Base-by-base conservation (phyloP, 1,140 invertebrate genomes). In the Chrysomallon squamiferum region DNA sequence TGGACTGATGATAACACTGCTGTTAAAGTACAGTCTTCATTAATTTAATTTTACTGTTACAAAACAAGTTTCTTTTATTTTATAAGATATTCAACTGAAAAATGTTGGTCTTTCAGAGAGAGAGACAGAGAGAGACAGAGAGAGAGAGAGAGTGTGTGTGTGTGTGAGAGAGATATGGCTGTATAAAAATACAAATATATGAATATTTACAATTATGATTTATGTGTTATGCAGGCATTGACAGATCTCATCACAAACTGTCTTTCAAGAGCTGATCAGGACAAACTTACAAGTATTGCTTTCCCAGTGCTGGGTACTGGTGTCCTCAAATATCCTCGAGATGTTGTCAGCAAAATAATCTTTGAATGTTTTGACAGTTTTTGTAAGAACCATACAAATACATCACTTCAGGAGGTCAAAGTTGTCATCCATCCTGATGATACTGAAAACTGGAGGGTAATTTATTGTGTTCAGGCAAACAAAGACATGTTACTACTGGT, bases 301-400 rank as follows among this genome's bases (percentile, higher is more conserved):
- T 66, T 77, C 20, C 76, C 76, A 29, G 66, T 71, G 18, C 66
- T 77, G 35, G 73, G 71, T 30, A 74, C 76, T 66, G 76, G 76
- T 25, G 72, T 59, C 15, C 52, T 72, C 11, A 59, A 50, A 13
- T 72, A 72, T 38, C 69, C 66, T 11, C 56, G 65, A 63, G 35
- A 68, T 9, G 43, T 65, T 38, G 69, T 76, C 13, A 61, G 66
- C 2, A 50, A 50, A 3, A 41, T 64, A 18, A 71, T 76, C 56
- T 68, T 76, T 41, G 38, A 62, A 30, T 61, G 62, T 13, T 62
- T 65, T 13, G 59, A 66, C 57, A 61, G 59, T 9, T 75, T 67
- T 68, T 68, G 38, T 27, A 22, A 60, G 45, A 27, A 50, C 13
- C 11, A 62, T 54, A 56, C 61, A 22, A 43, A 35, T n/a, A 62